phyloP scores from a whole-genome alignment of 2,888 invertebrate genomes.

The Sarcophaga variegata region DNA sequence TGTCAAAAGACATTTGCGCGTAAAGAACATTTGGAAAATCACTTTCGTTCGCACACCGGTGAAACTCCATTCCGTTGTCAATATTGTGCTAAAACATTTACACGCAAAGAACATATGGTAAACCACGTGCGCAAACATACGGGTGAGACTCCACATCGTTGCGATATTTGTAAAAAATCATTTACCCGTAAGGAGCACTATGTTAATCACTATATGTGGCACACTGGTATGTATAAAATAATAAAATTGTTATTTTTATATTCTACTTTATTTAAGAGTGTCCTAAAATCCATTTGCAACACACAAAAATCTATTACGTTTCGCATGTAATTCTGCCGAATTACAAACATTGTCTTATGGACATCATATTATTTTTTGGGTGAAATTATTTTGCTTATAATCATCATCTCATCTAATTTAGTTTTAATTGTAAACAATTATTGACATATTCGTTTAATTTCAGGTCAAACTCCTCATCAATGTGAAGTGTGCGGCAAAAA shows the following conservation, averaged over 20 bases:
- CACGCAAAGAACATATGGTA: conserved; percentile 92
- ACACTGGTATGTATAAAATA: conserved; percentile 82
- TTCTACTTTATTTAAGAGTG: conserved; percentile 5
- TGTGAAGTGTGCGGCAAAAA: conserved; percentile 94
- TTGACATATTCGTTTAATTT: conserved; percentile 25
- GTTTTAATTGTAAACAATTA: too few relatives aligned
- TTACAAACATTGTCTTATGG: too few relatives aligned
- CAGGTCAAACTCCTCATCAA: conserved; percentile 93
- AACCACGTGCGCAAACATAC: conserved; percentile 92
- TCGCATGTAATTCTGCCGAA: neutral
- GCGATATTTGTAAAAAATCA: conserved; percentile 92
- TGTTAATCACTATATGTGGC: conserved; percentile 90
- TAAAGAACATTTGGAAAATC: conserved; percentile 93
- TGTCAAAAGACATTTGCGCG: conserved; percentile 94
- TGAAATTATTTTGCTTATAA: too few relatives aligned
- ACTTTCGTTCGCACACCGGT: conserved; percentile 90
- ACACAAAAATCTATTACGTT: conserved; percentile 44
- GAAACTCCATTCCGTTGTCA: conserved; percentile 93
- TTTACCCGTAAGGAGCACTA: conserved; percentile 94
- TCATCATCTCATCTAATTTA: too few relatives aligned
- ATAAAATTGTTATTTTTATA: conserved; percentile 16
- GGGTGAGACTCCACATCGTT: conserved; percentile 92
- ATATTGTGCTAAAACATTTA: conserved; percentile 92
- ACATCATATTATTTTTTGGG: too few relatives aligned
- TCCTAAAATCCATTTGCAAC: too few relatives aligned